These are phyloP conservation scores for Holcopasites calliopsidis DNA, from an alignment of 1,140 invertebrate species.

Conservation along the genomic window DNA sequence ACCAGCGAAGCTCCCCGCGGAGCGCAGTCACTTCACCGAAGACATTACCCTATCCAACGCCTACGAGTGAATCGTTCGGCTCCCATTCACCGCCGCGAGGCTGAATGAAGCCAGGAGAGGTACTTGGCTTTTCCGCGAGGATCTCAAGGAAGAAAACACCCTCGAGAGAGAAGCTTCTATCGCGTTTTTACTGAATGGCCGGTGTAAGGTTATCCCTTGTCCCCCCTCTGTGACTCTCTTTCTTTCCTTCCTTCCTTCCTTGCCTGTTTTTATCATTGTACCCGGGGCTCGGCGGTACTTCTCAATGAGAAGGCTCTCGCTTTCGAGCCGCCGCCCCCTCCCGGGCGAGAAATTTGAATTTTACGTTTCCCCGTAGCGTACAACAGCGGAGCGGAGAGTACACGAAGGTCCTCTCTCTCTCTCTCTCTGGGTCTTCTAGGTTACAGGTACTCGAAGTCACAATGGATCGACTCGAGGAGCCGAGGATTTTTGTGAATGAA, in stretches of 20 bases:
- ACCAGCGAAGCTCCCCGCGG: slow-evolving; percentile 13
- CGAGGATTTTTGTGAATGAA: slow-evolving; percentile 71
- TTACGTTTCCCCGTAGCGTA: slow-evolving; percentile 55
- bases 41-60: slow-evolving; percentile 40
- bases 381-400: neutral
- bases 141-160: slow-evolving; percentile 31
- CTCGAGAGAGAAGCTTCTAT: slow-evolving; percentile 2
- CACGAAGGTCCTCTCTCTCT: no score
- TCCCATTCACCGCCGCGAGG: slow-evolving; percentile 41
- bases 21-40: slow-evolving; percentile 1
- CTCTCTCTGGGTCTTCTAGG: slow-evolving; percentile 56
- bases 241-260: slow-evolving; percentile 5
- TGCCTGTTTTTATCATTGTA: slow-evolving; percentile 37
- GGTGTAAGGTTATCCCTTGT: slow-evolving; percentile 19
- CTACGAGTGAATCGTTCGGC: slow-evolving; percentile 31
- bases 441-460: slow-evolving; percentile 73
- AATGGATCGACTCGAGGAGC: slow-evolving; percentile 66
- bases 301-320: slow-evolving; percentile 50
- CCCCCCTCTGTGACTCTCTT: neutral
- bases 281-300: neutral
- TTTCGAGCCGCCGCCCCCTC: slow-evolving; percentile 7
- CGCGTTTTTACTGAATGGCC: slow-evolving; percentile 7
- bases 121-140: slow-evolving; percentile 47
- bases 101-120: slow-evolving; percentile 52
- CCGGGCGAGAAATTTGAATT: slow-evolving; percentile 71